Evolutionary conservation across 2,113 vertebrate genomes (phyloP), one percentile per base, ranked within the genome.

Genomic region (Boulengeromyrus knoepffleri): DNA sequence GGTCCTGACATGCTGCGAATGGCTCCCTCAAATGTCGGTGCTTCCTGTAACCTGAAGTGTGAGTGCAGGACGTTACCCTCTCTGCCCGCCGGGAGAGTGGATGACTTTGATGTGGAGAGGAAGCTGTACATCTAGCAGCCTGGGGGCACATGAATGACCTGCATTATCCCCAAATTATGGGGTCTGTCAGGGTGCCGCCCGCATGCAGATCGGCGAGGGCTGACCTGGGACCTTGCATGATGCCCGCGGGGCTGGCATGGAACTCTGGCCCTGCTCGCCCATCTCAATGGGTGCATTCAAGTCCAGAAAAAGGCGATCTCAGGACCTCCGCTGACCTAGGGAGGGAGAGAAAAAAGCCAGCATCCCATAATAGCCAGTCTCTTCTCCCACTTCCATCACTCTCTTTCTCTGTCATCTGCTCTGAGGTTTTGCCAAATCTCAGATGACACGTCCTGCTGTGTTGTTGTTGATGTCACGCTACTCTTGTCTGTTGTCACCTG

Each of bases 181-280:
- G 94, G 93, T 93, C 91, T 93, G 93, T 93, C 92, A 94, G 93
- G 91, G 92, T 91, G 92, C 87, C 92, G 92, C 90, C 91, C 90
- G 88, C 94, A 94, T 91, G 94, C 95, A 95, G 93, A 96, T 96
- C 94, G 95, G 93, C 92, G 92, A 92, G 93, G 94, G 94, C 90
- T 94, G 95, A 94, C 94, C 93, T 95, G 92, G 93, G 95, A 96
- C 95, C 94, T 89, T 92, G 92, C 90, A 90, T 89, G 47, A 70
- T 91, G 93, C 94, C 94, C 91, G 91, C 92, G 90, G 92, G 93
- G 94, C 96, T 95, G 95, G 94, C 27, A 27, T 66, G 13, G 36
- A 50, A 19, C 66, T n/a, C 56, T 13, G 39, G 5, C 13, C 58
- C 56, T 31, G 21, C 88, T 12, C 36, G 0, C 10, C 31, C 58